Conservation (phyloP, 2,113 vertebrate genomes). For the Eretmochelys imbricata region DNA sequence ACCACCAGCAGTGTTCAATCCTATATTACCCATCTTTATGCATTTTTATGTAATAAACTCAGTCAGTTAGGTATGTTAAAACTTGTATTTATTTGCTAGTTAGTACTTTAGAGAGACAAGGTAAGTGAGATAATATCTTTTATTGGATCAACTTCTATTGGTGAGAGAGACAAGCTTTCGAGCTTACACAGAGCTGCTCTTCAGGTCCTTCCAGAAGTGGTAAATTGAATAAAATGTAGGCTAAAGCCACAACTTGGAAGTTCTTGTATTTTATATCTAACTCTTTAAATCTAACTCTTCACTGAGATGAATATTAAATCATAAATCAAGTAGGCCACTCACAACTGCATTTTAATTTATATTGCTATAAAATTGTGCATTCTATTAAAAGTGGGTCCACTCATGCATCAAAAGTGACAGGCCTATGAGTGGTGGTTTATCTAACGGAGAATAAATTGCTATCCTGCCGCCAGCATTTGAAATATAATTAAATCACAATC, state of each 20-base stretch:
- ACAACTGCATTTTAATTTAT: constrained; percentile 16
- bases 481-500: not conserved
- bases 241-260: constrained; percentile 11
- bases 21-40: not conserved
- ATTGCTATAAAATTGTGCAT: not conserved
- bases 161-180: not conserved
- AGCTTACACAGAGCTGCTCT: not conserved
- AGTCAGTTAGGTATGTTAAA: not conserved
- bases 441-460: constrained; percentile 2
- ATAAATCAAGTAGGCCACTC: constrained; percentile 1
- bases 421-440: not conserved
- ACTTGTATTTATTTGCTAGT: not conserved
- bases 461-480: not conserved
- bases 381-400: not conserved
- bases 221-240: constrained; percentile 23
- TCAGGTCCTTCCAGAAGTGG: not conserved
- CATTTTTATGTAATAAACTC: not conserved
- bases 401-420: constrained; percentile 9
- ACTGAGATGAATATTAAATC: constrained; percentile 39
- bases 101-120: not conserved
- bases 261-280: not conserved
- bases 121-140: not conserved
- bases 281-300: constrained; percentile 20
- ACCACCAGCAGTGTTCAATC: not conserved
- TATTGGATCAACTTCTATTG: not conserved